phyloP scores from a whole-genome alignment of 2,113 vertebrate genomes.

The Datnioides undecimradiatus region DNA sequence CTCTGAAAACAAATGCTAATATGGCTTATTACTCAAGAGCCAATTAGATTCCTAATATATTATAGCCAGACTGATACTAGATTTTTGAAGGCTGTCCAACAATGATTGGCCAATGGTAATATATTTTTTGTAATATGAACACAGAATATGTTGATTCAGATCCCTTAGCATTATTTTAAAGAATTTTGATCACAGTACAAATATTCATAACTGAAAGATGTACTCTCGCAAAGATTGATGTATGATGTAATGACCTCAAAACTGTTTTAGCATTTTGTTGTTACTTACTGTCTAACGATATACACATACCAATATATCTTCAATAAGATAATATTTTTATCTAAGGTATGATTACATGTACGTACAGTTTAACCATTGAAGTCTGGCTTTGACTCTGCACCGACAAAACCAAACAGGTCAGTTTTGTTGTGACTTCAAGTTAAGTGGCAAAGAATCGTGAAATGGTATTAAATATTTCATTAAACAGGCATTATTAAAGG shows the following conservation, averaged over 20 bases:
- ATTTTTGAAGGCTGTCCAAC: background rate
- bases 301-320: background rate
- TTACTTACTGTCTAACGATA: background rate
- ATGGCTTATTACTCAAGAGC: background rate
- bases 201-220: too few species aligned
- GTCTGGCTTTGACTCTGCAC: too few species aligned
- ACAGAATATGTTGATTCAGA: too few species aligned
- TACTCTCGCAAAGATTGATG: too few species aligned
- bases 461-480: too few species aligned
- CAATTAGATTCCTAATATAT: background rate
- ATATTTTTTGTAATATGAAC: too few species aligned
- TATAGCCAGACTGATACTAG: background rate
- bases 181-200: too few species aligned
- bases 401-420: background rate
- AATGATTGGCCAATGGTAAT: too few species aligned
- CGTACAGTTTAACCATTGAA: too few species aligned
- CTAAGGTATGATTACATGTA: too few species aligned
- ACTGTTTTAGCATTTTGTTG: background rate
- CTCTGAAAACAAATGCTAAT: slow-evolving; percentile 1
- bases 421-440: background rate
- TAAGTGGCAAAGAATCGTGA: background rate
- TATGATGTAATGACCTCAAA: background rate
- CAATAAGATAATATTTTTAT: background rate
- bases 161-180: too few species aligned
- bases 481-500: too few species aligned